phyloP scores from a whole-genome alignment of 2,797 vertebrate species.

The Clamator glandarius region DNA sequence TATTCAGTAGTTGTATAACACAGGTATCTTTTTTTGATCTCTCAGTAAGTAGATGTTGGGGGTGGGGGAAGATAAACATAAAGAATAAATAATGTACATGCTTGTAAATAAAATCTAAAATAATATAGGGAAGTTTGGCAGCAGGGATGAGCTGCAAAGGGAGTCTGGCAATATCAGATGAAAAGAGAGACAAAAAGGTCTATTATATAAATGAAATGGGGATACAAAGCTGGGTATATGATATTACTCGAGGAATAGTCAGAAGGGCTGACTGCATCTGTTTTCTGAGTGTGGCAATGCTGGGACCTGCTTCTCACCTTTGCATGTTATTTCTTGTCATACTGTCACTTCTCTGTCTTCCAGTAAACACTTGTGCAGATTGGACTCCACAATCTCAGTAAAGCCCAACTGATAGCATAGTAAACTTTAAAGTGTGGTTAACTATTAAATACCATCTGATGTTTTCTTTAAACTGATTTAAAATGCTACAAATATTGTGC shows the following conservation, averaged over 20 bases:
- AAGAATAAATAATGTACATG: background rate
- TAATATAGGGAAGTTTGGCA: background rate
- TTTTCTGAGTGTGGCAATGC: background rate
- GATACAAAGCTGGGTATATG: background rate
- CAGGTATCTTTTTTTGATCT: background rate
- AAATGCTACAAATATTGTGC: background rate
- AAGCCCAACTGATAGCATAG: background rate
- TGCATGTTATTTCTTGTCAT: background rate
- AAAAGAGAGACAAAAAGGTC: background rate
- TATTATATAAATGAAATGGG: background rate
- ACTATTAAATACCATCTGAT: background rate
- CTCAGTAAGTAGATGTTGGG: background rate
- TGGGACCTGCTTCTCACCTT: background rate
- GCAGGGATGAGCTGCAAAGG: background rate
- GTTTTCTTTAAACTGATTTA: background rate
- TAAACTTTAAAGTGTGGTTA: background rate
- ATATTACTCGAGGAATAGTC: background rate
- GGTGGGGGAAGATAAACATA: background rate
- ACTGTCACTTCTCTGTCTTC: background rate
- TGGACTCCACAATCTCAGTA: background rate
- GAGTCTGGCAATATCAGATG: background rate
- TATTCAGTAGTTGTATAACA: background rate
- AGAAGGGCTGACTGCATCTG: background rate
- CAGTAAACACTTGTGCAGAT: background rate
- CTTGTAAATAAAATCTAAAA: background rate